These are phyloP conservation scores for Pandion haliaetus DNA, from an alignment of 2,113 vertebrate species.

Conservation along the genomic window DNA sequence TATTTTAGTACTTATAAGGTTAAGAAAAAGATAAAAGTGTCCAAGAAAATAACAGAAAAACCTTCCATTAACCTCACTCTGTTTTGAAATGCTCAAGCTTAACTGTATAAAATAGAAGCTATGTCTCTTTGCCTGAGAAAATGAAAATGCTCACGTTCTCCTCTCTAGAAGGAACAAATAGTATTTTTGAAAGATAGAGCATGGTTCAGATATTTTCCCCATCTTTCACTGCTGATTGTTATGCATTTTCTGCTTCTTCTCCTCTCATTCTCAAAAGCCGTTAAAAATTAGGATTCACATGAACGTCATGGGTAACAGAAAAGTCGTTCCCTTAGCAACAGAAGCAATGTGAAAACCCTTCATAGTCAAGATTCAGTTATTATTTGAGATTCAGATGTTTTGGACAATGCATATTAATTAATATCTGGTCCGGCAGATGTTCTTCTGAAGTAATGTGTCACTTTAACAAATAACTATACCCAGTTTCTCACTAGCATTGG, in stretches of 20 bases:
- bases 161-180: neutral
- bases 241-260: neutral
- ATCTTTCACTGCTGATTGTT: neutral
- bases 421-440: neutral
- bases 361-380: neutral
- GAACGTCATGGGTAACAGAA: neutral
- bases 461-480: neutral
- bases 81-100: neutral
- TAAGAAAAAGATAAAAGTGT: neutral
- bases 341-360: neutral
- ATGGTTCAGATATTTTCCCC: neutral
- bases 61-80: neutral
- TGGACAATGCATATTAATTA: neutral
- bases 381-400: slow-evolving; percentile 1
- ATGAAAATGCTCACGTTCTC: neutral
- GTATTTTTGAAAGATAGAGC: neutral
- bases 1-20: neutral
- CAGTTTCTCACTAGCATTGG: neutral
- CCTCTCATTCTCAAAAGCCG: neutral
- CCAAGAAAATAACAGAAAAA: neutral
- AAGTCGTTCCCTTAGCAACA: neutral
- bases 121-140: neutral
- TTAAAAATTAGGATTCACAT: neutral
- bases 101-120: neutral
- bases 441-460: neutral